Conservation (phyloP, 92 coral and sea anemone genomes). For the Pocillopora grandis region DNA sequence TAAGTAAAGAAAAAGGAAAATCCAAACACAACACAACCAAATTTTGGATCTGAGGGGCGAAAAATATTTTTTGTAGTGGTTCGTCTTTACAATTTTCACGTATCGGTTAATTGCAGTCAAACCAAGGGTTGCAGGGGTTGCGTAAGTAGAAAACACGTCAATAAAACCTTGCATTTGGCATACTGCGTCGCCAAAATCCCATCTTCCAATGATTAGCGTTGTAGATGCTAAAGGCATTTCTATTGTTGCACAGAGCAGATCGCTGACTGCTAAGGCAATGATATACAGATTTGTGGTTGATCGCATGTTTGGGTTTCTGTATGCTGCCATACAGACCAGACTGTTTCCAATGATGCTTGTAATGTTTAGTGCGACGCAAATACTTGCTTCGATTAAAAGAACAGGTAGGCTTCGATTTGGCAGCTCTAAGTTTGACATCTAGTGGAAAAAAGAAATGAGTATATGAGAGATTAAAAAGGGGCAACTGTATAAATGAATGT, state of each 20-base stretch:
- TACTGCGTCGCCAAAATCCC: constrained; percentile 32
- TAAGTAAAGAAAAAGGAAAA: neutral
- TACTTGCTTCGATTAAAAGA: too few relatives aligned
- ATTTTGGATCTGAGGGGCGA: constrained; percentile 2
- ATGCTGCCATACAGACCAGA: too few relatives aligned
- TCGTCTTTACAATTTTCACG: neutral
- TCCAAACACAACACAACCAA: neutral
- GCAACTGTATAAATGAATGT: too few relatives aligned
- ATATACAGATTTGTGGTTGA: too few relatives aligned
- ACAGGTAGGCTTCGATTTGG: too few relatives aligned
- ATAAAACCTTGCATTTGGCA: constrained; percentile 40
- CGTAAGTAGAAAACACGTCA: neutral
- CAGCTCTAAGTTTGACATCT: too few relatives aligned
- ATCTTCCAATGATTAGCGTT: constrained; percentile 27
- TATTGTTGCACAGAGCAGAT: constrained; percentile 20
- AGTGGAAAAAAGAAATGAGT: too few relatives aligned
- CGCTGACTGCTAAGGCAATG: neutral
- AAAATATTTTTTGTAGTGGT: neutral
- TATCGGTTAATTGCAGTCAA: neutral
- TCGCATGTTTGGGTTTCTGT: too few relatives aligned
- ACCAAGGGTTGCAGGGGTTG: constrained; percentile 4
- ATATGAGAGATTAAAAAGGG: too few relatives aligned
- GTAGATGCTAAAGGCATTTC: constrained; percentile 35
- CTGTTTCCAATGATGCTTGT: too few relatives aligned
- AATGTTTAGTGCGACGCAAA: too few relatives aligned